Base-by-base conservation (phyloP, 2,113 vertebrate species). In the Ameiurus melas region DNA sequence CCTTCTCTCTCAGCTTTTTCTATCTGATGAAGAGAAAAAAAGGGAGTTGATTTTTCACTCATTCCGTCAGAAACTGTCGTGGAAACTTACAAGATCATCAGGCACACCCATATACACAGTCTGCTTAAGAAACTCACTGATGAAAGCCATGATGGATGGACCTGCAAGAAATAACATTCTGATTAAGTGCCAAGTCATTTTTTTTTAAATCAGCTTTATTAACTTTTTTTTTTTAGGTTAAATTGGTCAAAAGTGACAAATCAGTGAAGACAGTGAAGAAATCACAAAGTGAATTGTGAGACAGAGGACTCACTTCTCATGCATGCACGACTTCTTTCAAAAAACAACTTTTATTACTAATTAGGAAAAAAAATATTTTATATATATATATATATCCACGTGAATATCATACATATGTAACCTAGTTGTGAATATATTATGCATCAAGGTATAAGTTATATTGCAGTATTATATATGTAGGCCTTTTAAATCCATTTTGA, bases 41-140 rank as follows among this genome's bases (percentile, higher is more conserved):
- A 36, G 1, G 81, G 57, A 68, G 83, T 39, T 87, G 83, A 33
- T 60, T 70, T 73, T 86, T 64, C 87, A 78, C n/a, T 17, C 51
- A 58, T 30, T 81, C 51, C 78, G 82, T 92, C 91, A 53, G 88
- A 47, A 92, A 86, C 92, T 25, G 75, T 19, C 64, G 87, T 92
- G 81, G 13, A 93, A 92, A 96, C 98, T 94, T 96, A 98, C 98
- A 90, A 95, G 78, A 27, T 96, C 96, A 88, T 96, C 94, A 20
- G 95, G 93, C 81, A 96, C 90, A 3, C 97, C 97, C 71, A 97
- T 91, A 90, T 97, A 98, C 83, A 94, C 89, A 0, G 96, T 95
- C 91, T 98, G 96, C 93, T 97, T 89, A 90, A 97, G 89, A 88
- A 98, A 95, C 89, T 94, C 92, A 22, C 83, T 22, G 89, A 99